A percentile compares a stretch with the other conserved stretches of the same genome.
Evolutionary conservation across 2,113 vertebrate genomes (phyloP).

Genomic region (Toxotes chatareus): DNA sequence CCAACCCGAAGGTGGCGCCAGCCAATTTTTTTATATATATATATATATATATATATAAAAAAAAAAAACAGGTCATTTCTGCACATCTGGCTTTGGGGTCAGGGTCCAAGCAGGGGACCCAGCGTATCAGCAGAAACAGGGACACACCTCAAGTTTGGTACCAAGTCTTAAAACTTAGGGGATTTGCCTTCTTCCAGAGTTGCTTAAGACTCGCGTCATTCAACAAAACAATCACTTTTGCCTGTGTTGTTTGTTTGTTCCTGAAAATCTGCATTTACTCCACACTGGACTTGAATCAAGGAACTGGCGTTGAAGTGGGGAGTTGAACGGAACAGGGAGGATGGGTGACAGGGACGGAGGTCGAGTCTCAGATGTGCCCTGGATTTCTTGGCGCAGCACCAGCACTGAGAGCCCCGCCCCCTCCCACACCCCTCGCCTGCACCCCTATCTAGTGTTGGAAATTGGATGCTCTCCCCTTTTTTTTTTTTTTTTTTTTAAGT

Average conservation of each 20-base stretch:
- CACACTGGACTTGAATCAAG: slow-evolving; percentile 79
- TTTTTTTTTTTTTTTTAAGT: slow-evolving; percentile 43
- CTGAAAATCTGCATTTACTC: slow-evolving; percentile 77
- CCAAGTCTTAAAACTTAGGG: slow-evolving; percentile 80
- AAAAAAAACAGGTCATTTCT: slow-evolving; percentile 39
- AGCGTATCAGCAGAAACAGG: slow-evolving; percentile 61
- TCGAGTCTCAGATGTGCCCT: slow-evolving; percentile 63
- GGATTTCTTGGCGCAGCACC: slow-evolving; percentile 66
- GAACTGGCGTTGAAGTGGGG: slow-evolving; percentile 53
- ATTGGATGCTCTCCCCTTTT: slow-evolving; percentile 41
- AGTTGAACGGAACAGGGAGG: slow-evolving; percentile 17
- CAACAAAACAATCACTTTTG: slow-evolving; percentile 85
- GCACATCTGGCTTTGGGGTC: slow-evolving; percentile 58
- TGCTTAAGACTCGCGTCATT: slow-evolving; percentile 70
- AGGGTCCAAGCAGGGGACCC: slow-evolving; percentile 50
- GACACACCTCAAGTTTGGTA: slow-evolving; percentile 77
- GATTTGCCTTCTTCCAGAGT: slow-evolving; percentile 76
- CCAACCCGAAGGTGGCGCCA: slow-evolving; percentile 42
- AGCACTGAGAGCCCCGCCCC: slow-evolving; percentile 70
- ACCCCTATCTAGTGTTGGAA: slow-evolving; percentile 72
- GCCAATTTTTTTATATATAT: slow-evolving; percentile 24
- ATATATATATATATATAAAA: slow-evolving; percentile 19
- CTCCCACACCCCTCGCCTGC: slow-evolving; percentile 45
- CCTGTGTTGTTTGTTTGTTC: slow-evolving; percentile 74
- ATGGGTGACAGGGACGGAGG: slow-evolving; percentile 26